These are phyloP conservation scores for Sogatella furcifera DNA, from an alignment of 1,140 invertebrate species.

Conservation along the genomic window DNA sequence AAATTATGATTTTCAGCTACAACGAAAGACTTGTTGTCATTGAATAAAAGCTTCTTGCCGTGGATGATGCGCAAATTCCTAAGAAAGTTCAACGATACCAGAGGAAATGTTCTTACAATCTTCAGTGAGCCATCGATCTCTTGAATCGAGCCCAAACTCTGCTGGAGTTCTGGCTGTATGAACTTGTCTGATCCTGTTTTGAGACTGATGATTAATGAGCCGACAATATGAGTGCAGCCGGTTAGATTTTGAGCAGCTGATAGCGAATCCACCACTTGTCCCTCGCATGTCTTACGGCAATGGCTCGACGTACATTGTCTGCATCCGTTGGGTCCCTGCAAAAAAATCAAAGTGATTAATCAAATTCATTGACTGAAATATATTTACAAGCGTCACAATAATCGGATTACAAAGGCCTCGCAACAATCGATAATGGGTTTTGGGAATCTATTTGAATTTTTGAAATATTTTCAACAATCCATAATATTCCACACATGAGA, in stretches of 20 bases:
- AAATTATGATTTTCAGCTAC: conserved; percentile 87
- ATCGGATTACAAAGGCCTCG: no score
- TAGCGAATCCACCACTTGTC: conserved; percentile 51
- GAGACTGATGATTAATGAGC: conserved; percentile 71
- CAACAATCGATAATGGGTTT: no score
- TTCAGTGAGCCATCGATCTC: conserved; percentile 69
- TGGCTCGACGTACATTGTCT: no score
- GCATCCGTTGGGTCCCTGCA: no score
- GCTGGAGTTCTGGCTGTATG: conserved; percentile 54
- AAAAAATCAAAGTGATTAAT: no score
- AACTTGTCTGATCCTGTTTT: conserved; percentile 32
- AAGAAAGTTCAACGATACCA: conserved; percentile 78
- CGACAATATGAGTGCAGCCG: conserved; percentile 73
- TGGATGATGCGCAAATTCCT: conserved; percentile 59
- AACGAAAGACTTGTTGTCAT: conserved; percentile 49
- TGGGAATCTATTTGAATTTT: no score
- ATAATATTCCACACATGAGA: no score
- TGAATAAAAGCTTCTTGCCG: conserved; percentile 34
- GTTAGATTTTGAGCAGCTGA: conserved; percentile 55
- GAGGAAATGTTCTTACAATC: conserved; percentile 63
- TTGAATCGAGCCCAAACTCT: conserved; percentile 59
- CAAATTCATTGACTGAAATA: no score
- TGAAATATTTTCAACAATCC: no score
- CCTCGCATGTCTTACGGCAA: no score
- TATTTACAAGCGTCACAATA: no score